phyloP scores from a whole-genome alignment of 2,888 invertebrate species.

The Papilio elwesi region DNA sequence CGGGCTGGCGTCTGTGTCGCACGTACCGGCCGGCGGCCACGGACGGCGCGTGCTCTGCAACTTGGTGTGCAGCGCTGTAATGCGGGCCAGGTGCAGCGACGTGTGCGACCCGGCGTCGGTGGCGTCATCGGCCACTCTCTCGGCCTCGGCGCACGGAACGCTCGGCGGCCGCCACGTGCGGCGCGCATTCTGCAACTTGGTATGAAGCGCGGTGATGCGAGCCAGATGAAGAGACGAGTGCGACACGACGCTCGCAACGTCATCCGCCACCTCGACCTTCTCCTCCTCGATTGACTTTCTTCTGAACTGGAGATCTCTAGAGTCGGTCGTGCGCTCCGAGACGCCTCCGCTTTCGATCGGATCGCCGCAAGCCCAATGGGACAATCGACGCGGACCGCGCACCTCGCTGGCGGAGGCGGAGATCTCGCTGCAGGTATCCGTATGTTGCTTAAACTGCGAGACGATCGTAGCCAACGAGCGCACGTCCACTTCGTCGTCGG shows the following conservation, averaged over 20 bases:
- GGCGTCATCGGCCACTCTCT: no score
- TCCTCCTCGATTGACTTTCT: no score
- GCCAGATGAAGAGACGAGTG: not conserved
- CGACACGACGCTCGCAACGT: not conserved
- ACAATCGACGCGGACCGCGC: conserved; percentile 55
- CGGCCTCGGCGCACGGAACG: not conserved
- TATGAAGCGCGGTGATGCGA: not conserved
- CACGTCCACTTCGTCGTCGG: conserved; percentile 30
- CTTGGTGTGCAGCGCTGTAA: no score
- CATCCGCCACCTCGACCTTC: not conserved
- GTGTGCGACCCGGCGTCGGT: no score
- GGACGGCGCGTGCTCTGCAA: no score
- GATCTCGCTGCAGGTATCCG: conserved; percentile 51
- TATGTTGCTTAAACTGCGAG: conserved; percentile 18
- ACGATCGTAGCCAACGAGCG: conserved; percentile 39
- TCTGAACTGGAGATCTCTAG: no score
- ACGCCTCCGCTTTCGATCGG: not conserved
- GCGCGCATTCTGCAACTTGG: not conserved
- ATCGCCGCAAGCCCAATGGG: conserved; percentile 54
- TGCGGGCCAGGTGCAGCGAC: no score
- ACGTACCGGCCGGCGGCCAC: no score
- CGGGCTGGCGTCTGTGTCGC: no score
- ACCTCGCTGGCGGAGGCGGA: conserved; percentile 65
- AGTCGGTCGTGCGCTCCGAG: no score
- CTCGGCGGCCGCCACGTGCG: not conserved